Conservation (phyloP, 53 echinoderm and acorn worm species). For the Hippasteria phrygiana region DNA sequence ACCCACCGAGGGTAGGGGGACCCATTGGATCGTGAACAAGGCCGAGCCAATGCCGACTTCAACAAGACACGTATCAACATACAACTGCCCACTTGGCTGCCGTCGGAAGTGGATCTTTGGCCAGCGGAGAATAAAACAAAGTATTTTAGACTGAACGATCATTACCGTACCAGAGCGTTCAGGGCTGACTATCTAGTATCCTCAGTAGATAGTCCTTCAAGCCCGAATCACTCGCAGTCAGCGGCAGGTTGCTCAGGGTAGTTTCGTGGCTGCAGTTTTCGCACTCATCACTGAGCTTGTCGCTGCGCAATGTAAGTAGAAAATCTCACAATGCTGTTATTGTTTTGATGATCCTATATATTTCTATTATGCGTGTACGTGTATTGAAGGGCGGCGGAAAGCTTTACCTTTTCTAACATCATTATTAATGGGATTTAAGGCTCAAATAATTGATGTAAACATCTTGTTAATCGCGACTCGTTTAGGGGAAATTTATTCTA, state of each 20-base stretch:
- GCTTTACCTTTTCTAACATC: too few relatives aligned
- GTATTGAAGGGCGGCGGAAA: too few relatives aligned
- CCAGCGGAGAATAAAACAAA: background rate
- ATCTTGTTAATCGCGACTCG: too few relatives aligned
- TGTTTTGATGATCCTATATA: background rate
- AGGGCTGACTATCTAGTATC: slow-evolving; percentile 22
- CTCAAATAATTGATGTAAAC: too few relatives aligned
- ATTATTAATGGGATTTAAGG: too few relatives aligned
- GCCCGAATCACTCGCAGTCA: background rate
- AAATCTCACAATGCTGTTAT: background rate
- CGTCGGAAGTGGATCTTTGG: background rate
- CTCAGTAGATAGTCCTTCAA: background rate
- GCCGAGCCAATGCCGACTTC: background rate
- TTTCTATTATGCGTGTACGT: too few relatives aligned
- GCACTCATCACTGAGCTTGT: background rate
- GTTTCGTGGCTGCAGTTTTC: background rate
- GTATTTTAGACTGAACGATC: background rate
- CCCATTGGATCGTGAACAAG: background rate
- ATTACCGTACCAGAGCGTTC: background rate
- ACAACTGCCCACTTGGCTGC: too few relatives aligned
- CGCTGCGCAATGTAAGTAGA: slow-evolving; percentile 4
- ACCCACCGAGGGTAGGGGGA: background rate
- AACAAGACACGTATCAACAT: too few relatives aligned
- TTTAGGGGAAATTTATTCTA: too few relatives aligned
- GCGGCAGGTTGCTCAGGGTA: background rate